Conservation (phyloP, 2,113 vertebrate genomes). For the Steatornis caripensis region DNA sequence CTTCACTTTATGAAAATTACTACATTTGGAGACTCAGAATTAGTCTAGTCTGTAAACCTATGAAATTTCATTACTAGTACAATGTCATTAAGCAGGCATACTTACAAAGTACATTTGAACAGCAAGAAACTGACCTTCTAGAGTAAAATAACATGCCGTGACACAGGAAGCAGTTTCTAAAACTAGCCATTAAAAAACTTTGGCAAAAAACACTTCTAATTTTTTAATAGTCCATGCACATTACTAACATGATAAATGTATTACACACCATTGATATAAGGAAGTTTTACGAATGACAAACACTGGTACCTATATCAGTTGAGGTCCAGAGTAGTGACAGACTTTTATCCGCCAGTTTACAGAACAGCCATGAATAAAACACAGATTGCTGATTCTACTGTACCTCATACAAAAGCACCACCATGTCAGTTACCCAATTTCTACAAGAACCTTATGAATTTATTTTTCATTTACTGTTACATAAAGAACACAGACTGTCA, state of each 20-base stretch:
- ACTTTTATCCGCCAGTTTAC: neutral
- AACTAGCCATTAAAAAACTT: neutral
- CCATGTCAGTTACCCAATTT: neutral
- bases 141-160: neutral
- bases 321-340: neutral
- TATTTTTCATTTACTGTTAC: neutral
- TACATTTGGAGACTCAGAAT: neutral
- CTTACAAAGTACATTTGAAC: neutral
- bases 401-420: neutral
- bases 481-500: neutral
- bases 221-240: neutral
- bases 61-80: neutral
- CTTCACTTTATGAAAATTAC: neutral
- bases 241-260: neutral
- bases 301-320: neutral
- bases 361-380: neutral
- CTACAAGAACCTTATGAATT: neutral
- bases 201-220: neutral
- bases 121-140: neutral
- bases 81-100: neutral
- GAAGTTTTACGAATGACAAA: neutral
- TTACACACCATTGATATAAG: neutral
- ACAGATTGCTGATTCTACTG: neutral
- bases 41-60: neutral
- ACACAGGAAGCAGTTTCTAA: neutral